phyloP scores from a whole-genome alignment of 2,888 invertebrate genomes.

The Andrena hattorfiana region DNA sequence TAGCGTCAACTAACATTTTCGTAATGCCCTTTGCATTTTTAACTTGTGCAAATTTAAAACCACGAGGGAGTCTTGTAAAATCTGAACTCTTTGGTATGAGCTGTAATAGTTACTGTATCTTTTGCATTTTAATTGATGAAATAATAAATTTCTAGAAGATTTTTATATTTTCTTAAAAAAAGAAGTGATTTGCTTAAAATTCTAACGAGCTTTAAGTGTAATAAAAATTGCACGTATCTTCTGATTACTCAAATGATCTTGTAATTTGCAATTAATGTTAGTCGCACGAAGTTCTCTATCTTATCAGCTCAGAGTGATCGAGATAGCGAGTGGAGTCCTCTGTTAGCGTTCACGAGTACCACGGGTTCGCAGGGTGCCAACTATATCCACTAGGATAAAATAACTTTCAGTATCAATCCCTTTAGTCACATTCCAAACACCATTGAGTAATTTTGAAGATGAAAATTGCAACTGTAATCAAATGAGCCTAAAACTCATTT shows the following conservation, averaged over 20 bases:
- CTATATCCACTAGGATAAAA: too few relatives aligned
- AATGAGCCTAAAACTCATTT: neutral
- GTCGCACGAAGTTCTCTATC: neutral
- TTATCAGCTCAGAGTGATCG: neutral
- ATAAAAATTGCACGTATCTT: neutral
- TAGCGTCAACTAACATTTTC: neutral
- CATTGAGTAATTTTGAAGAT: neutral
- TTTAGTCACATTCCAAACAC: neutral
- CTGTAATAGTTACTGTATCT: too few relatives aligned
- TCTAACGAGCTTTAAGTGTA: neutral
- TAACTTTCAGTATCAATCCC: too few relatives aligned
- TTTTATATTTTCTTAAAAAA: neutral
- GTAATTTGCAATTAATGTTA: neutral
- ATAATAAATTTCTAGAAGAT: neutral
- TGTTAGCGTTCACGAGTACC: neutral
- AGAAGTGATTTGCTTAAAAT: neutral
- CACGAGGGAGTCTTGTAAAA: neutral
- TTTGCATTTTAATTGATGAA: too few relatives aligned
- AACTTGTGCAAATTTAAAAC: neutral
- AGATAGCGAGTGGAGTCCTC: neutral
- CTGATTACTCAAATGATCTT: neutral
- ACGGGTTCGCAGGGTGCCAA: neutral
- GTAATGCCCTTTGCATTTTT: neutral
- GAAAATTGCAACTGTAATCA: neutral
- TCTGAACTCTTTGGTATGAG: neutral